Evolutionary conservation across 2,888 invertebrate species (phyloP).

Genomic region (Phyllotreta striolata): DNA sequence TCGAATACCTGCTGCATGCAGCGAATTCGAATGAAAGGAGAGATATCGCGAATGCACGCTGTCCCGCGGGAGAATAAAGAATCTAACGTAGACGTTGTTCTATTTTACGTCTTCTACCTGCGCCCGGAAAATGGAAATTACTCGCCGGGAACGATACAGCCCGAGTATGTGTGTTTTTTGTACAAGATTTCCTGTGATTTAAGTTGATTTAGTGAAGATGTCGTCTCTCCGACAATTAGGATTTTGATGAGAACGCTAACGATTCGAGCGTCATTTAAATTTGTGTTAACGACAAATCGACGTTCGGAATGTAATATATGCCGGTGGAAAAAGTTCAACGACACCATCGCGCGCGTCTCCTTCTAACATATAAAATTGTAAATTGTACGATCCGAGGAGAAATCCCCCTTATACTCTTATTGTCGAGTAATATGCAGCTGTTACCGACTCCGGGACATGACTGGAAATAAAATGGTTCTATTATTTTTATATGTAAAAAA

Average conservation of each 20-base stretch:
- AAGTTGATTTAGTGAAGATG: too few species aligned
- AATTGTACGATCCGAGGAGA: constrained; percentile 28
- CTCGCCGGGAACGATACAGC: constrained; percentile 30
- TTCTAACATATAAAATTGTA: constrained; percentile 31
- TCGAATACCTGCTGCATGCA: constrained; percentile 38
- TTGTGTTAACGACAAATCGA: too few species aligned
- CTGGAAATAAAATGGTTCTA: constrained; percentile 33
- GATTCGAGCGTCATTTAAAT: too few species aligned
- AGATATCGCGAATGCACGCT: constrained; percentile 56
- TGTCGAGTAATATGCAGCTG: constrained; percentile 36
- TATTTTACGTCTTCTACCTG: constrained; percentile 39
- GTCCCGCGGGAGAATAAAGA: constrained; percentile 54
- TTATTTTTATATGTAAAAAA: constrained; percentile 31
- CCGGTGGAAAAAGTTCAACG: constrained; percentile 25
- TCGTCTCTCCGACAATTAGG: too few species aligned
- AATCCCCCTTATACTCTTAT: constrained; percentile 31
- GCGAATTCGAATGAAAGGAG: constrained; percentile 51
- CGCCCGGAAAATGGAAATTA: constrained; percentile 42
- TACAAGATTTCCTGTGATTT: too few species aligned
- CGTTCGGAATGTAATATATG: too few species aligned
- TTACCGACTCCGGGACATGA: constrained; percentile 34
- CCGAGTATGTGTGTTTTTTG: too few species aligned
- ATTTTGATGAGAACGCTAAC: too few species aligned
- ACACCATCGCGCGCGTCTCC: constrained; percentile 18
- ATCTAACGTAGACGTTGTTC: constrained; percentile 51